These are phyloP conservation scores for Synanthedon vespiformis DNA, from an alignment of 2,888 invertebrate species.

Conservation along the genomic window DNA sequence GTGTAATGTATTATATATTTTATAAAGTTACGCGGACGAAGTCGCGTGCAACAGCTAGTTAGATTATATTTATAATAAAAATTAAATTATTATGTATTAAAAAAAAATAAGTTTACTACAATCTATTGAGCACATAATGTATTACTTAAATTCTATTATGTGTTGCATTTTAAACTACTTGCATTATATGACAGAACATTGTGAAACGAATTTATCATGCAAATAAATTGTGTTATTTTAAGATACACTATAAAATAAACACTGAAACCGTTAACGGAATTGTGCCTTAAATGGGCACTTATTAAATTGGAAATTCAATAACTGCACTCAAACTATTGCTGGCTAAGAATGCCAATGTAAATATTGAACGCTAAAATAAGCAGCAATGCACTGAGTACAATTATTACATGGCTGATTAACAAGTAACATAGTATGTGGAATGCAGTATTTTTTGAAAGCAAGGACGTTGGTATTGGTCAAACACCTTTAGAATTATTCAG, in stretches of 20 bases:
- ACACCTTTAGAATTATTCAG: slow-evolving; percentile 17
- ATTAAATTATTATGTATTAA: no score
- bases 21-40: no score
- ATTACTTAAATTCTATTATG: no score
- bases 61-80: no score
- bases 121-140: no score
- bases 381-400: neutral
- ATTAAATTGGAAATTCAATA: neutral
- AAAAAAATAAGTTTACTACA: no score
- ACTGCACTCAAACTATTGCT: neutral
- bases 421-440: slow-evolving; percentile 2
- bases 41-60: no score
- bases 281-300: neutral
- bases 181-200: slow-evolving; percentile 6
- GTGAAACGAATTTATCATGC: slow-evolving; percentile 7
- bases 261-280: slow-evolving; percentile 1
- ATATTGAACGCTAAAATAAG: neutral
- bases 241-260: slow-evolving; percentile 11
- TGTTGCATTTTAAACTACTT: neutral
- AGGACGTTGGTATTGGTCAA: slow-evolving; percentile 29
- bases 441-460: slow-evolving; percentile 34
- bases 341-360: neutral
- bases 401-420: neutral
- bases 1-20: no score
- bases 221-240: no score